These are phyloP conservation scores for Turnix velox DNA, from an alignment of 2,113 vertebrate genomes.

Conservation along the genomic window DNA sequence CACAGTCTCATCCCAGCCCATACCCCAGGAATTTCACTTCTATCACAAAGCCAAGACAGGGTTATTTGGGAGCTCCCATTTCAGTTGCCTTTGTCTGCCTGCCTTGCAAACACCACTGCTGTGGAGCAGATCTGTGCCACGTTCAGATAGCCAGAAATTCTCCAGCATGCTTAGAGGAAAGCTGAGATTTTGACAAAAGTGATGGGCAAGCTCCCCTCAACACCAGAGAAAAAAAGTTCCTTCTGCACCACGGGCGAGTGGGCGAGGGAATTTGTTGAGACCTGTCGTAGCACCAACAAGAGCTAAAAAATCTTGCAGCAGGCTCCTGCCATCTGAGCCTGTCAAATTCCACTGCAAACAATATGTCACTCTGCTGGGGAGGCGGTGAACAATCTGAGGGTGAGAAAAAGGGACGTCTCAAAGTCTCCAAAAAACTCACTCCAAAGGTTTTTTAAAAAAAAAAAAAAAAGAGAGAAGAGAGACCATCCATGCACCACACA, in stretches of 20 bases:
- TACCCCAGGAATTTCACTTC: not conserved
- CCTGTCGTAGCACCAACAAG: conserved; percentile 69
- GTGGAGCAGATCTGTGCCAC: conserved; percentile 7
- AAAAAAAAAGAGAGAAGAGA: conserved; percentile 40
- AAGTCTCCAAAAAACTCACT: conserved; percentile 65
- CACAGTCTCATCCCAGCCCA: not conserved
- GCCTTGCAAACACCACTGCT: conserved; percentile 32
- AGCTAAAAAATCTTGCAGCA: conserved; percentile 67
- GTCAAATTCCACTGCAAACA: conserved; percentile 69
- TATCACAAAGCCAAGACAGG: not conserved
- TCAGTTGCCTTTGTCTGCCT: conserved; percentile 35
- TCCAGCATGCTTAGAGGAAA: conserved; percentile 21
- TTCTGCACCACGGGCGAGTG: conserved; percentile 60
- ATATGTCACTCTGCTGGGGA: conserved; percentile 69
- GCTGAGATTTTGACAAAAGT: conserved; percentile 57
- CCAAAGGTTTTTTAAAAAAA: conserved; percentile 50
- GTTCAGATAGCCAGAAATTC: conserved; percentile 24
- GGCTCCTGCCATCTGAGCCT: conserved; percentile 69
- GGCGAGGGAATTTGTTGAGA: conserved; percentile 69
- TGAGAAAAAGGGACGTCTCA: conserved; percentile 61
- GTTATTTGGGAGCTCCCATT: not conserved
- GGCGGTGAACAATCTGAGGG: conserved; percentile 64
- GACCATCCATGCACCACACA: not conserved
- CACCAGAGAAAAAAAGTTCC: conserved; percentile 56
- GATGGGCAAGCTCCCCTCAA: conserved; percentile 12